These are phyloP conservation scores for Elephas maximus DNA, from an alignment of 2,113 vertebrate species.

Conservation along the genomic window DNA sequence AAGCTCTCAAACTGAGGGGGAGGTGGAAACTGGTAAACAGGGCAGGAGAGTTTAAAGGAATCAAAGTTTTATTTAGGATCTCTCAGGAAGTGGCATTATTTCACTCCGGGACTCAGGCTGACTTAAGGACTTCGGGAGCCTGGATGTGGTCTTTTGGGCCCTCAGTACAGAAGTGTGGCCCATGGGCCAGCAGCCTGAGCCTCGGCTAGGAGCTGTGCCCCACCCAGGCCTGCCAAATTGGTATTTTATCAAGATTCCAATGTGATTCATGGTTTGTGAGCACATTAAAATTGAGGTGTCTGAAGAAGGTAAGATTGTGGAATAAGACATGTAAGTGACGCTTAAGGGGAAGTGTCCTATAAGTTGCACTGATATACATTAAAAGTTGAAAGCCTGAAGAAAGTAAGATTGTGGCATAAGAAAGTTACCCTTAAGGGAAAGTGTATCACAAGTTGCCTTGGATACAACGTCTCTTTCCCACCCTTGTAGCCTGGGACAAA, in stretches of 20 bases:
- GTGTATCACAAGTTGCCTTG: rapidly evolving
- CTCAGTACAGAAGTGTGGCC: rapidly evolving
- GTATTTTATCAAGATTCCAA: rapidly evolving
- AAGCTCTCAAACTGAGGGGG: not conserved
- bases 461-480: not conserved
- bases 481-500: not conserved
- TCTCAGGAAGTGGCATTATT: rapidly evolving
- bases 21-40: not conserved
- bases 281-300: not conserved
- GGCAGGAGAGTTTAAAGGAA: too few species aligned
- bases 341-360: not conserved
- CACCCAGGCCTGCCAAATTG: rapidly evolving
- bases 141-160: rapidly evolving
- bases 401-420: too few species aligned
- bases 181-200: rapidly evolving
- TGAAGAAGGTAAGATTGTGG: rapidly evolving
- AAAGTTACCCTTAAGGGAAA: not conserved
- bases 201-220: not conserved
- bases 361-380: not conserved
- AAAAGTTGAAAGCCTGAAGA: too few species aligned
- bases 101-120: rapidly evolving
- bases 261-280: rapidly evolving
- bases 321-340: not conserved
- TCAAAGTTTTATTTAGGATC: rapidly evolving
- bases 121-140: rapidly evolving